phyloP scores from a whole-genome alignment of 2,797 vertebrate genomes.

The Pantherophis alleghaniensis region DNA sequence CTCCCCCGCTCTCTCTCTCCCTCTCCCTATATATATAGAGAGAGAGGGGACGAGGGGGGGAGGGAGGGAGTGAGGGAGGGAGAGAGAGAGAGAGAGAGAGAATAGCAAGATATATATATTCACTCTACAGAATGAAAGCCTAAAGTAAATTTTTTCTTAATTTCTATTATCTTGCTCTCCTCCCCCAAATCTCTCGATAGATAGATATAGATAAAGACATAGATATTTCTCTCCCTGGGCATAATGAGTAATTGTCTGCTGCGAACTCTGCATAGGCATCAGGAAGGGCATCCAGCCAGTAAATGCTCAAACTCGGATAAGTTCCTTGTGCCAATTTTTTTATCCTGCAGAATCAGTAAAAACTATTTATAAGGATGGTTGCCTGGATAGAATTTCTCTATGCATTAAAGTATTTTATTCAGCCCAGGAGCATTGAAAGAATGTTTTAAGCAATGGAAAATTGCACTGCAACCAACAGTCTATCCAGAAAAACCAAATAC shows the following conservation, averaged over 20 bases:
- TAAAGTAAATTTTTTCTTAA: neutral
- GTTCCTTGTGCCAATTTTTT: neutral
- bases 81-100: no score
- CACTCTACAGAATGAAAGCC: neutral
- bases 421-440: neutral
- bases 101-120: neutral
- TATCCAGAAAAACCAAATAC: neutral
- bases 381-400: neutral
- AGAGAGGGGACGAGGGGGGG: no score
- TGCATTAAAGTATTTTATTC: neutral
- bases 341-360: neutral
- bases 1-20: no score
- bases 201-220: no score
- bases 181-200: neutral
- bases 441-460: neutral
- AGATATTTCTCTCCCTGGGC: no score
- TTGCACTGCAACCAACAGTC: neutral
- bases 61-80: no score
- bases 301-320: no score
- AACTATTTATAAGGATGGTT: neutral
- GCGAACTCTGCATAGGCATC: no score
- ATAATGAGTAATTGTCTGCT: no score
- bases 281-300: no score
- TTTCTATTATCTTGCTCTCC: neutral
- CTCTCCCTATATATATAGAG: no score